Evolutionary conservation across 2,113 vertebrate genomes (phyloP), one percentile per base, ranked within the genome.

Genomic region (Tapirus terrestris): DNA sequence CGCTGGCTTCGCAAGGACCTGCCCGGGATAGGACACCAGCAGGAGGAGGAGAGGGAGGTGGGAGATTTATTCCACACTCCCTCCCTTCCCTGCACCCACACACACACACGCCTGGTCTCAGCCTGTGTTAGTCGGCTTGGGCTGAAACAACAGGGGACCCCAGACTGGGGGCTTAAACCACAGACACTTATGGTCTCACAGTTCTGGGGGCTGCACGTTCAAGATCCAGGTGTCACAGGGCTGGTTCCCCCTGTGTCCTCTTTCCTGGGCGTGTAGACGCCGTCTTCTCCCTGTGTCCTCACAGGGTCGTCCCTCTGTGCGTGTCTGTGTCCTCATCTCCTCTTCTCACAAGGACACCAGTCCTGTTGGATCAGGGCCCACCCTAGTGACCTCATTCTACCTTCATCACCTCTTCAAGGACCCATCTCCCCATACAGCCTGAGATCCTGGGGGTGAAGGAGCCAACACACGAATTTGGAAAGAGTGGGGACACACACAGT

Each of bases 401-500:
- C 33, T 56, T 23, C 20, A 36, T 36, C 20, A 18, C 31, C 33
- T 79, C 48, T 14, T 1, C 20, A 6, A 33, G n/a, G 31, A 58
- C 77, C 53, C 33, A 1, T 33, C 45, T 51, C 17, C 51, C 36
- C 58, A 25, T 9, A 3, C n/a, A 58, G 18, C 5, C 51, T 36
- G 33, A 36, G 11, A 11, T 14, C 31, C 33, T 1, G 11, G 31
- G 51, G 9, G 31, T 36, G 1, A 36, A 5, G 33, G 7, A 21
- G 1, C 0, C 77, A 6, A 7, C 33, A 2, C 3, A 8, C 1
- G 13, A 17, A 27, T 60, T 27, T 17, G 77, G 51, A 33, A 53
- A 53, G 51, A 14, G 51, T 60, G 79, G 3, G 36, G 36, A 60
- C 56, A 9, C 23, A 60, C 56, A 9, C 14, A 3, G 0, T 17